phyloP scores from a whole-genome alignment of 2,888 invertebrate species.

The Uropetala carovei region DNA sequence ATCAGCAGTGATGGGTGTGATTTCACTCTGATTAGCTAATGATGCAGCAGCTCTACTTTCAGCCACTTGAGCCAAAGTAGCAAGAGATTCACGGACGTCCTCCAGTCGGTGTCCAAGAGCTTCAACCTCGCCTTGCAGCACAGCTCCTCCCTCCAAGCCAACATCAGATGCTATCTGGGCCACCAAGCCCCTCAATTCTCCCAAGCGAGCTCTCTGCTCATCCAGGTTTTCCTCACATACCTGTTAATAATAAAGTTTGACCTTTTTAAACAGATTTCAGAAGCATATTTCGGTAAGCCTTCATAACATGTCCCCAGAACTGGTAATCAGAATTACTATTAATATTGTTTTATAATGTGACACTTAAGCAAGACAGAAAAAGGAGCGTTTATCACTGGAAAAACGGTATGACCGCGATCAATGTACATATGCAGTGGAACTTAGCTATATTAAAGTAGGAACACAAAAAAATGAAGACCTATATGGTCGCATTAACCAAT shows the following conservation, averaged over 20 bases:
- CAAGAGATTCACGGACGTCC: conserved; percentile 86
- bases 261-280: too few relatives aligned
- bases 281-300: too few relatives aligned
- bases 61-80: conserved; percentile 86
- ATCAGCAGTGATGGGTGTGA: conserved; percentile 72
- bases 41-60: conserved; percentile 81
- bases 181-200: conserved; percentile 85
- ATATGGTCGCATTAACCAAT: too few relatives aligned
- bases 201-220: conserved; percentile 82
- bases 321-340: too few relatives aligned
- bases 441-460: too few relatives aligned
- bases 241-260: conserved; percentile 74
- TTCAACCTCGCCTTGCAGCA: conserved; percentile 86
- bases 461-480: too few relatives aligned
- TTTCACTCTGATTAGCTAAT: conserved; percentile 76
- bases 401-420: too few relatives aligned
- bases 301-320: too few relatives aligned
- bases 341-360: too few relatives aligned
- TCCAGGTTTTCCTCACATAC: conserved; percentile 86
- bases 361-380: too few relatives aligned
- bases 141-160: conserved; percentile 81
- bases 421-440: too few relatives aligned
- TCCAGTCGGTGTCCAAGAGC: conserved; percentile 85
- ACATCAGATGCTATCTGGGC: conserved; percentile 88
- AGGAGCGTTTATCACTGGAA: too few relatives aligned